Evolutionary conservation across 2,888 invertebrate genomes (phyloP).

Genomic region (Artemia sp.): DNA sequence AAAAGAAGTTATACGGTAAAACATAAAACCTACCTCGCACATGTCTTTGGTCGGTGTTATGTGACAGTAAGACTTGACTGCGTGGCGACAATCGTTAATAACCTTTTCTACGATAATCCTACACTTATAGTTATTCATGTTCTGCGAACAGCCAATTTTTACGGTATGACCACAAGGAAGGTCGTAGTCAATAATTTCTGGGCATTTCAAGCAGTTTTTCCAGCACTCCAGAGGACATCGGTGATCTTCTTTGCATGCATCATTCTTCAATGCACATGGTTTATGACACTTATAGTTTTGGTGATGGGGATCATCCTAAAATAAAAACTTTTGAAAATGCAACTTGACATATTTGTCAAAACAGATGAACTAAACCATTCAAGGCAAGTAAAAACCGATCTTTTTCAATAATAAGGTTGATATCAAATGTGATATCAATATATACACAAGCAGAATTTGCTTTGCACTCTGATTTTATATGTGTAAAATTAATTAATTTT

Average conservation of each 20-base stretch:
- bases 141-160: conserved; percentile 31
- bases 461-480: too few relatives aligned
- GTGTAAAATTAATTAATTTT: too few relatives aligned
- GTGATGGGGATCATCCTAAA: conserved; percentile 19
- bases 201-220: conserved; percentile 28
- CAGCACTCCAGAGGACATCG: conserved; percentile 27
- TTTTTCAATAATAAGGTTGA: too few relatives aligned
- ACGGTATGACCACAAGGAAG: conserved; percentile 36
- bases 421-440: too few relatives aligned
- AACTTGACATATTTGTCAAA: too few relatives aligned
- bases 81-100: conserved; percentile 35
- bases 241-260: conserved; percentile 23
- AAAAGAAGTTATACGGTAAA: too few relatives aligned
- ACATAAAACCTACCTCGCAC: conserved; percentile 14
- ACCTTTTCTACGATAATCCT: conserved; percentile 35
- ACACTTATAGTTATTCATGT: conserved; percentile 30
- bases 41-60: conserved; percentile 9
- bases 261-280: conserved; percentile 34
- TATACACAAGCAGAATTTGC: too few relatives aligned
- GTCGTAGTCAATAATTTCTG: conserved; percentile 23
- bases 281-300: conserved; percentile 31
- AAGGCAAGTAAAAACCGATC: too few relatives aligned
- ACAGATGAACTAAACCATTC: too few relatives aligned
- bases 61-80: conserved; percentile 28
- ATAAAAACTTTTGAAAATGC: neutral